A percentile compares a stretch with the other conserved stretches of the same genome.
Conservation (phyloP, 2,113 vertebrate species). For the Cochlearius cochlearius region DNA sequence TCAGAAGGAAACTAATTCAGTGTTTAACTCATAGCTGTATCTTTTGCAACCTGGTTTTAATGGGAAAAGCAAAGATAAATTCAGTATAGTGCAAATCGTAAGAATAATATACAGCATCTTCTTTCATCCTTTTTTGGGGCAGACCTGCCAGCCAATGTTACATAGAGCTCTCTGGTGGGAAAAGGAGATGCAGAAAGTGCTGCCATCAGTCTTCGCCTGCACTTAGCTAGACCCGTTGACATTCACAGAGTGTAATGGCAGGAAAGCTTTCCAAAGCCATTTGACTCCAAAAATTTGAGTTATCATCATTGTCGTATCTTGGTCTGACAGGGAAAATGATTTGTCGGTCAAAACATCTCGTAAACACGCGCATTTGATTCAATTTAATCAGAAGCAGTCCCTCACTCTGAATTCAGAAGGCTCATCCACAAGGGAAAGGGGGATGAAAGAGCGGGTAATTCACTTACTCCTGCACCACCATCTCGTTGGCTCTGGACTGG, state of each 20-base stretch:
- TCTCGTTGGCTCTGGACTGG: background rate
- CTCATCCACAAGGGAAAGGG: background rate
- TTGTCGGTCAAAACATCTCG: background rate
- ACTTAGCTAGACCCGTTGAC: background rate
- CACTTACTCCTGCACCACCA: background rate
- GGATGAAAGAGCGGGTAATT: constrained; percentile 6
- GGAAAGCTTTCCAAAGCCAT: constrained; percentile 31
- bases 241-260: background rate
- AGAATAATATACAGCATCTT: background rate
- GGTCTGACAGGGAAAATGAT: constrained; percentile 19
- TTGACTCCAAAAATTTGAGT: constrained; percentile 37
- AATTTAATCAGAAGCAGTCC: background rate
- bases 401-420: background rate
- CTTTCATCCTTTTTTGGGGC: background rate
- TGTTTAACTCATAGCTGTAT: background rate
- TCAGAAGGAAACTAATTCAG: background rate
- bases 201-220: background rate
- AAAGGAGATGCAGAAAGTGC: constrained; percentile 2
- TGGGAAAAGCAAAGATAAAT: background rate
- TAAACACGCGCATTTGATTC: constrained; percentile 10
- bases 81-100: background rate
- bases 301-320: background rate
- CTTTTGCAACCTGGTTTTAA: background rate
- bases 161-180: background rate
- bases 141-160: background rate